Evolutionary conservation across 2,113 vertebrate species (phyloP).

Genomic region (Corythornis madagascariensis): DNA sequence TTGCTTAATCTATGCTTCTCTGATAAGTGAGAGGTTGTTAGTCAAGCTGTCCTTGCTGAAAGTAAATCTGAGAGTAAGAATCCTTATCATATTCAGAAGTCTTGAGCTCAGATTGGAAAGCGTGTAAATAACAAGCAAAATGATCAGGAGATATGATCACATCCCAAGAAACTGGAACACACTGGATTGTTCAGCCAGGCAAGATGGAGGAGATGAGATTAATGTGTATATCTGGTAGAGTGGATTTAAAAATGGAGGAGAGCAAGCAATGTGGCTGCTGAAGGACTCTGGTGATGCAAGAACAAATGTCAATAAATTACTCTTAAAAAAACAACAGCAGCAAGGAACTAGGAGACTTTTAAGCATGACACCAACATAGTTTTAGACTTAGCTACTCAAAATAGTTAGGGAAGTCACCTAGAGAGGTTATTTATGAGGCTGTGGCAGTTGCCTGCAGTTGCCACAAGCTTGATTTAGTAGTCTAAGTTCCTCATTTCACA

Average conservation of each 20-base stretch:
- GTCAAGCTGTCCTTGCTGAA: not conserved
- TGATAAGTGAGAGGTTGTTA: not conserved
- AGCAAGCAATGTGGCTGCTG: not conserved
- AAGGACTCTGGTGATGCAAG: not conserved
- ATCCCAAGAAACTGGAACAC: not conserved
- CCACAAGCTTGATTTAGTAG: constrained; percentile 2
- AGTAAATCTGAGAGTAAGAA: not conserved
- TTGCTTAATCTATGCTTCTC: not conserved
- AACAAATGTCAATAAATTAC: not conserved
- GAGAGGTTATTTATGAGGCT: not conserved
- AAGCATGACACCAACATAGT: not conserved
- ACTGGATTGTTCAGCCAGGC: not conserved
- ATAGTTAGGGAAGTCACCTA: not conserved
- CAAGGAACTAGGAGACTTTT: not conserved
- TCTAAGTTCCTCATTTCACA: constrained; percentile 14
- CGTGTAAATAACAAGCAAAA: not conserved
- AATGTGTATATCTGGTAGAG: not conserved
- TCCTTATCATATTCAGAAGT: not conserved
- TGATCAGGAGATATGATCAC: not conserved
- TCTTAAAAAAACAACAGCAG: not conserved
- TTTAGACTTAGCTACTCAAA: not conserved
- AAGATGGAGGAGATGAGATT: not conserved
- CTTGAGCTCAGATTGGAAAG: not conserved
- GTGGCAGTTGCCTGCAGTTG: constrained; percentile 1
- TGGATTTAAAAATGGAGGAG: not conserved